phyloP scores from a whole-genome alignment of 2,113 vertebrate genomes.

The Dromaius novaehollandiae region DNA sequence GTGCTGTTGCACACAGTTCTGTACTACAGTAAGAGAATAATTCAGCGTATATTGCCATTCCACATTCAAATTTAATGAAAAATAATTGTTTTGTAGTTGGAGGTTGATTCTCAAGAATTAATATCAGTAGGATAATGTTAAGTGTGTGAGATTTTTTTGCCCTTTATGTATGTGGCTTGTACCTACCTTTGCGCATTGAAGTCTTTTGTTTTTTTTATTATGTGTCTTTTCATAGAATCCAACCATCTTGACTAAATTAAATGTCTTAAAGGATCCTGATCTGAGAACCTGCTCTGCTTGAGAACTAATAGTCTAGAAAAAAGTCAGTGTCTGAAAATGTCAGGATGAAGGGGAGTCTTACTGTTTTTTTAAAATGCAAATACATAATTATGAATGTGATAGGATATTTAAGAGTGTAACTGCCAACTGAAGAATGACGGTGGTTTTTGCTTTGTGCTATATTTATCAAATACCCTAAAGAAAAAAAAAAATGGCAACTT shows the following conservation, averaged over 20 bases:
- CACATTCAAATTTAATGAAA: not conserved
- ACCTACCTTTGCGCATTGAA: not conserved
- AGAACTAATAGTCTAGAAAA: not conserved
- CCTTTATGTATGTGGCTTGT: not conserved
- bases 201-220: not conserved
- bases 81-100: not conserved
- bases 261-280: not conserved
- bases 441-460: not conserved
- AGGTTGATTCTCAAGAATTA: not conserved
- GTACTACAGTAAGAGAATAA: not conserved
- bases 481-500: not conserved
- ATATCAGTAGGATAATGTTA: not conserved
- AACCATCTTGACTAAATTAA: not conserved
- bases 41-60: not conserved
- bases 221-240: not conserved
- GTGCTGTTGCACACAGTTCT: not conserved
- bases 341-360: not conserved
- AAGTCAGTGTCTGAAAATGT: not conserved
- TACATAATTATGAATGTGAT: not conserved
- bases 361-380: not conserved
- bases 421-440: not conserved
- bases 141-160: not conserved
- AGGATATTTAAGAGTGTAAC: not conserved
- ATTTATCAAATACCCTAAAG: not conserved
- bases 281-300: not conserved